Conservation (phyloP, 2,888 invertebrate genomes). For the Conomelus anceps region DNA sequence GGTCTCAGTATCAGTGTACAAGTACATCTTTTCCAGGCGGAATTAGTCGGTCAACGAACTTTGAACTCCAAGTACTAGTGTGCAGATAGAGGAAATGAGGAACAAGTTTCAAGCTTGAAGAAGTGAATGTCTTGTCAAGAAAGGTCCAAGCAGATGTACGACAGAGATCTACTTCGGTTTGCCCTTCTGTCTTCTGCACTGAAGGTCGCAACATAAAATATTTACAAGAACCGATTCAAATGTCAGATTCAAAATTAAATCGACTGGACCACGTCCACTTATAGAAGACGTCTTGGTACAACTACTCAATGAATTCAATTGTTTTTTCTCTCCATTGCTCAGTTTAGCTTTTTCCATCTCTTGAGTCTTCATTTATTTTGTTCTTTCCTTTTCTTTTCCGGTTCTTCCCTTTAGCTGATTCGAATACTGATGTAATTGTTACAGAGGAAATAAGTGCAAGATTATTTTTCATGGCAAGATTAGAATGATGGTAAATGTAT, state of each 20-base stretch:
- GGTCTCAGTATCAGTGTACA: neutral
- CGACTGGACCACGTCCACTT: neutral
- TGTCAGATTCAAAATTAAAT: neutral
- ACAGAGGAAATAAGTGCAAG: too few species aligned
- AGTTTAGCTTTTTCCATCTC: neutral
- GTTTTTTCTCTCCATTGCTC: neutral
- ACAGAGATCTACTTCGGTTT: neutral
- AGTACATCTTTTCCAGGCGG: neutral
- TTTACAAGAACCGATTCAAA: neutral
- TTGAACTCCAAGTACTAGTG: neutral
- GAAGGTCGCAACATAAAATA: neutral
- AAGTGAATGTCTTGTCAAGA: neutral
- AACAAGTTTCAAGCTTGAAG: neutral
- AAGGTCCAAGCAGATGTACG: neutral
- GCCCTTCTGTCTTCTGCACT: neutral
- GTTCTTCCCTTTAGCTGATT: too few species aligned
- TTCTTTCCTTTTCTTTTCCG: too few species aligned
- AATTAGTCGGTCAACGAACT: neutral
- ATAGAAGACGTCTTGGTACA: neutral
- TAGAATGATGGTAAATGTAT: too few species aligned
- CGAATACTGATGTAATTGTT: too few species aligned
- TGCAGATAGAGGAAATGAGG: neutral
- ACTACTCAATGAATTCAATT: neutral
- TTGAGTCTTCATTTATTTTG: too few species aligned
- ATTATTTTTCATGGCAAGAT: too few species aligned